A percentile compares a stretch with the other conserved stretches of the same genome.
Evolutionary conservation across 2,888 invertebrate species (phyloP).

Genomic region (Gastracanthus pulcherrimus): DNA sequence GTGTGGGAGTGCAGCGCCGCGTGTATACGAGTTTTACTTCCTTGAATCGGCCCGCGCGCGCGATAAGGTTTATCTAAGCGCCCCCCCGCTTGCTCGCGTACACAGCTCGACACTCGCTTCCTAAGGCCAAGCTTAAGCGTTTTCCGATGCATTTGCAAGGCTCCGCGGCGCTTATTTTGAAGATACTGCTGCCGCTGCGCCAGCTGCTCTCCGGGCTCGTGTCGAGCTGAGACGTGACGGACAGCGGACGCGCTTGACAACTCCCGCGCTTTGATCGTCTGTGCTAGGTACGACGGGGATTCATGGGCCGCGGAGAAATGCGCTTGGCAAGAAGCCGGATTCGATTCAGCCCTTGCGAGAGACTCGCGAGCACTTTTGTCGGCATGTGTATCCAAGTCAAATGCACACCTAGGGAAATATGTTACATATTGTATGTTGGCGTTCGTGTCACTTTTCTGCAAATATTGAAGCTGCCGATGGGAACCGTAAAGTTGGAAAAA

Average conservation of each 20-base stretch:
- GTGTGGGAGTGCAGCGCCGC: neutral
- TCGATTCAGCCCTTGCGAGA: neutral
- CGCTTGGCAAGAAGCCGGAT: neutral
- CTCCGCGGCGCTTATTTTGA: too few relatives aligned
- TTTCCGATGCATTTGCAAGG: conserved; percentile 70
- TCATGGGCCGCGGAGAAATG: neutral
- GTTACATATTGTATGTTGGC: neutral
- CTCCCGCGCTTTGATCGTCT: neutral
- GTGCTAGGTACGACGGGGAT: too few relatives aligned
- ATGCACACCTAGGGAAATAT: neutral
- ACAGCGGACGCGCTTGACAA: conserved; percentile 14
- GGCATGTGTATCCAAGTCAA: neutral
- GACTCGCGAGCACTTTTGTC: neutral
- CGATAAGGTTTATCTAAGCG: conserved; percentile 69
- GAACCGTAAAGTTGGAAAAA: too few relatives aligned
- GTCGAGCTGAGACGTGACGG: neutral
- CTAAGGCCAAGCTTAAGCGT: conserved; percentile 68
- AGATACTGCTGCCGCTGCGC: too few relatives aligned
- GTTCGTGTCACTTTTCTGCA: neutral
- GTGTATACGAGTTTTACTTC: conserved; percentile 7
- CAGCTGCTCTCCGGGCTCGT: neutral
- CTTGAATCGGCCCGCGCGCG: conserved; percentile 8
- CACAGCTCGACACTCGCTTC: too few relatives aligned
- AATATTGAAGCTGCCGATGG: neutral
- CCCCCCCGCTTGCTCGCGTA: conserved; percentile 61